Percentiles rank a stretch among this genome's conserved stretches.
Conservation (phyloP, 2,797 vertebrate genomes). For the Calcarius lapponicus region DNA sequence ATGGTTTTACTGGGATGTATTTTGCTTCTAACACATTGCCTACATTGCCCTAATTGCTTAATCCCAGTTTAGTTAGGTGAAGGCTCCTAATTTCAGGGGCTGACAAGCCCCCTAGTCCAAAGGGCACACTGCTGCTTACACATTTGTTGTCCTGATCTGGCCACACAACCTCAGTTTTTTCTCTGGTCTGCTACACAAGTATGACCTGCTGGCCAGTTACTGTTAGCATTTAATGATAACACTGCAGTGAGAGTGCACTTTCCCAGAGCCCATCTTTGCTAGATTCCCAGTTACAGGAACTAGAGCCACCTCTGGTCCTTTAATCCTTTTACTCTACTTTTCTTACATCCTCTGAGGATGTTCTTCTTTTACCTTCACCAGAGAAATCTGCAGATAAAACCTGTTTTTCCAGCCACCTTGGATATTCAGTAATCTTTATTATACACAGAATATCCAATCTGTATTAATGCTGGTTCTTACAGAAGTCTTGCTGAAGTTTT, state of each 20-base stretch:
- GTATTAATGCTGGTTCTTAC: background rate
- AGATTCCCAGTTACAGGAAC: background rate
- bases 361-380: background rate
- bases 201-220: background rate
- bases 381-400: background rate
- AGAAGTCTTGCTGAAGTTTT: background rate
- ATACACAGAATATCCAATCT: too few relatives aligned
- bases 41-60: background rate
- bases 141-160: background rate
- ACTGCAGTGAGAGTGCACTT: background rate
- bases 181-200: background rate
- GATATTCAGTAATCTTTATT: background rate
- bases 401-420: background rate
- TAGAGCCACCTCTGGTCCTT: background rate
- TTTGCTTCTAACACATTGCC: background rate
- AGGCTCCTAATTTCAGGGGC: background rate
- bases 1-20: background rate
- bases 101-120: fast-evolving
- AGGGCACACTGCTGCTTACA: background rate
- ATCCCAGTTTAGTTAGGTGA: background rate
- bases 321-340: background rate
- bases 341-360: fast-evolving
- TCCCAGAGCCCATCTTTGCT: background rate
- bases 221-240: background rate
- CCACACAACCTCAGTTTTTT: background rate